Evolutionary conservation across 2,888 invertebrate genomes (phyloP).

Genomic region (Uropetala carovei): DNA sequence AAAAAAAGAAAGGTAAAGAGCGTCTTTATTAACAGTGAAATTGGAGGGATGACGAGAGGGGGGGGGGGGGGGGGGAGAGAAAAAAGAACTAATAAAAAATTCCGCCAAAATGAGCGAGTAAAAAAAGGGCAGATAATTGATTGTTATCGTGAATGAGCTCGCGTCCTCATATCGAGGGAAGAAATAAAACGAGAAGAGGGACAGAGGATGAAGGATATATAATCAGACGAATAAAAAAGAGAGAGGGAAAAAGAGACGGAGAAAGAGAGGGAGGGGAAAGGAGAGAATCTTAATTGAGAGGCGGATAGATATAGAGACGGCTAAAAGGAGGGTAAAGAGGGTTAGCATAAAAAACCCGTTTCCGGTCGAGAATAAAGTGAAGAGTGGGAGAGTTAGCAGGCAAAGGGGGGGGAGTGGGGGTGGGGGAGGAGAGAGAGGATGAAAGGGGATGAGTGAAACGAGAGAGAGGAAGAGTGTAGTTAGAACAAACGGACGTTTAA

Average conservation of each 20-base stretch:
- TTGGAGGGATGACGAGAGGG: neutral
- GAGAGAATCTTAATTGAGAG: neutral
- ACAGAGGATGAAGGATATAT: neutral
- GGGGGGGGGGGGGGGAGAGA: neutral
- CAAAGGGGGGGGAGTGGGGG: no score
- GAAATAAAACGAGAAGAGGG: neutral
- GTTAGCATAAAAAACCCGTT: neutral
- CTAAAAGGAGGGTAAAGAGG: neutral
- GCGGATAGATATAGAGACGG: neutral
- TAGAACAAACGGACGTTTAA: no score
- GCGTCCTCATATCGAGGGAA: slow-evolving; percentile 25
- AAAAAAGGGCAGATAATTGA: slow-evolving; percentile 52
- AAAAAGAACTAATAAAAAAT: slow-evolving; percentile 45
- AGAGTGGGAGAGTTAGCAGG: neutral
- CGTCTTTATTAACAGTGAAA: no score
- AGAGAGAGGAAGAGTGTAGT: no score
- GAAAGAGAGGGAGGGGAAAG: neutral
- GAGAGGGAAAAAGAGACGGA: neutral
- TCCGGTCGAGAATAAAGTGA: neutral
- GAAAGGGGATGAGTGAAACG: neutral
- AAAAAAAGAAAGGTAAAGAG: no score
- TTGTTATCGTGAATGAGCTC: slow-evolving; percentile 60
- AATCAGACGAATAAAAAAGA: neutral
- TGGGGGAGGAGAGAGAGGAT: neutral
- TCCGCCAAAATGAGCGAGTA: slow-evolving; percentile 34